Evolutionary conservation across 1,140 invertebrate species (phyloP).

Genomic region (Drosophila ohnishii): DNA sequence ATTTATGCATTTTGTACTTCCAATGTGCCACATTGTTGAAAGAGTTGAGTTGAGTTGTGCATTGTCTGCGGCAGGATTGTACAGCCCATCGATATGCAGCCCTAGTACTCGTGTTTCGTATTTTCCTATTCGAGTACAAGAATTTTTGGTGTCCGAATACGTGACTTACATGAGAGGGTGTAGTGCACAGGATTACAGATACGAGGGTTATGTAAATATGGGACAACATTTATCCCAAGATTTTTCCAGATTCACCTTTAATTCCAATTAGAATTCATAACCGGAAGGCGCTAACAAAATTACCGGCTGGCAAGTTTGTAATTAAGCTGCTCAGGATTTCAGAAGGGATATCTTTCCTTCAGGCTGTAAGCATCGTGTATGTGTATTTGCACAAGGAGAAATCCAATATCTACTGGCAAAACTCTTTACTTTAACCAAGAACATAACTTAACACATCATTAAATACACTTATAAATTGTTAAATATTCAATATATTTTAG

Average conservation of each 20-base stretch:
- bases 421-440: too few relatives aligned
- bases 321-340: slow-evolving; percentile 44
- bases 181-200: not conserved
- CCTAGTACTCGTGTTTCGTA: not conserved
- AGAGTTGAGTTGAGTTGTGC: slow-evolving; percentile 27
- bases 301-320: slow-evolving; percentile 34
- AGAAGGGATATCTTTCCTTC: slow-evolving; percentile 8
- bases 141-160: slow-evolving; percentile 32
- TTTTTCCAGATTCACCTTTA: slow-evolving; percentile 26
- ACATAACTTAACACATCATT: not conserved
- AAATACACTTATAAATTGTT: too few relatives aligned
- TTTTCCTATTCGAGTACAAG: slow-evolving; percentile 7
- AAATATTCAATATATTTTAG: not conserved
- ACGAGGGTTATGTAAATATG: not conserved
- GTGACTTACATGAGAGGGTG: slow-evolving; percentile 13
- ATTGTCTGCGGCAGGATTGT: slow-evolving; percentile 36
- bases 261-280: slow-evolving; percentile 59
- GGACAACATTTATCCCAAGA: not conserved
- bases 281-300: slow-evolving; percentile 41
- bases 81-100: slow-evolving; percentile 20
- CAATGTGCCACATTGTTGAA: slow-evolving; percentile 75
- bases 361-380: slow-evolving; percentile 1
- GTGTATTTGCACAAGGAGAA: not conserved
- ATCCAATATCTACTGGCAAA: not conserved
- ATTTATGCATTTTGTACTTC: slow-evolving; percentile 71